Conservation (phyloP, 2,797 vertebrate species). For the Danio aesculapii region DNA sequence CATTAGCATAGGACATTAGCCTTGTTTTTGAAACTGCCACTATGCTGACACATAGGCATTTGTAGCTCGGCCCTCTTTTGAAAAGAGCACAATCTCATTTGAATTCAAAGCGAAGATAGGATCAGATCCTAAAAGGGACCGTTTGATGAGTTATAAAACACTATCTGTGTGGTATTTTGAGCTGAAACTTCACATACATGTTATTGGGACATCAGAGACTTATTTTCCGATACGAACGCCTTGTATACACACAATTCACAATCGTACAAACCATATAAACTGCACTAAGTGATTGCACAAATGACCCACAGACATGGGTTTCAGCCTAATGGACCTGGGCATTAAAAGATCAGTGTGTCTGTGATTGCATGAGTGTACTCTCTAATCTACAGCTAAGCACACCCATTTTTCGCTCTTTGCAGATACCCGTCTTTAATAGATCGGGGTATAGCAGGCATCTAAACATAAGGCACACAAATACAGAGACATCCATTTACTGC, state of each 20-base stretch:
- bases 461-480: conserved; percentile 2
- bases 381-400: conserved; percentile 25
- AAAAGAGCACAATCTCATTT: too few species aligned
- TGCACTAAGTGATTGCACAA: conserved; percentile 42
- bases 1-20: too few species aligned
- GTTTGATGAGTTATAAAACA: too few species aligned
- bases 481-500: not conserved
- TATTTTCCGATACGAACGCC: not conserved
- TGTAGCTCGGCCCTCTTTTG: too few species aligned
- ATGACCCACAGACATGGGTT: conserved; percentile 49
- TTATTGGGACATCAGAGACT: too few species aligned
- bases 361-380: conserved; percentile 32
- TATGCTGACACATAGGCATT: too few species aligned
- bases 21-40: too few species aligned
- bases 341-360: conserved; percentile 38
- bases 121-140: too few species aligned
- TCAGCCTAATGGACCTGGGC: conserved; percentile 8
- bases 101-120: too few species aligned
- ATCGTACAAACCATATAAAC: not conserved
- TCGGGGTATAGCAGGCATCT: conserved; percentile 33
- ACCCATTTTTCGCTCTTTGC: not conserved
- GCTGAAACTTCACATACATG: too few species aligned
- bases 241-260: not conserved
- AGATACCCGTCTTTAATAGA: conserved; percentile 43
- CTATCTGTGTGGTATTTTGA: too few species aligned